These are phyloP conservation scores for Drosophila gunungcola DNA, from an alignment of 1,140 invertebrate species.

Conservation along the genomic window DNA sequence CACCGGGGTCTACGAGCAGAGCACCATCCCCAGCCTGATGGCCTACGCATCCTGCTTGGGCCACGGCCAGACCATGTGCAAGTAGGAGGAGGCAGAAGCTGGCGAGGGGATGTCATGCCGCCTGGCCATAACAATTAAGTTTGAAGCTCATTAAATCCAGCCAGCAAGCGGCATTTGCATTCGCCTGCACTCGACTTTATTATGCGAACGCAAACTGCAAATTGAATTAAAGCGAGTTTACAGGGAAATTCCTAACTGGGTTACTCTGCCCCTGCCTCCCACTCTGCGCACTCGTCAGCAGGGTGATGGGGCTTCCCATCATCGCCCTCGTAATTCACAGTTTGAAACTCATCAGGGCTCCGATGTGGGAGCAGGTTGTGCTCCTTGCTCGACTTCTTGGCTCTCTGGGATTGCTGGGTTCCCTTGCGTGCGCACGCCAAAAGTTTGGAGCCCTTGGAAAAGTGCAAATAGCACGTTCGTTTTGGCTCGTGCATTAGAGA, in stretches of 20 bases:
- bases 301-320: slow-evolving; percentile 21
- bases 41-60: slow-evolving; percentile 88
- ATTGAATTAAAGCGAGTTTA: slow-evolving; percentile 76
- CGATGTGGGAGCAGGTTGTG: slow-evolving; percentile 31
- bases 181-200: slow-evolving; percentile 59
- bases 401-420: neutral
- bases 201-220: slow-evolving; percentile 67
- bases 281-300: slow-evolving; percentile 1
- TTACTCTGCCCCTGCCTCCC: slow-evolving; percentile 26
- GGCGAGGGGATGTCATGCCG: slow-evolving; percentile 40
- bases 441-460: slow-evolving; percentile 28
- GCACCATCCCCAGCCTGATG: slow-evolving; percentile 90
- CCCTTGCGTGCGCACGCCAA: slow-evolving; percentile 42
- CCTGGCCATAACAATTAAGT: slow-evolving; percentile 66
- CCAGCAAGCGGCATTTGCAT: slow-evolving; percentile 58
- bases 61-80: slow-evolving; percentile 71
- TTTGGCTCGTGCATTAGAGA: slow-evolving; percentile 34
- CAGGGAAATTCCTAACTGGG: slow-evolving; percentile 36
- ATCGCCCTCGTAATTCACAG: slow-evolving; percentile 43
- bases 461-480: slow-evolving; percentile 44
- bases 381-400: slow-evolving; percentile 24
- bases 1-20: slow-evolving; percentile 91
- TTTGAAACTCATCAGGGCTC: slow-evolving; percentile 64
- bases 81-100: neutral
- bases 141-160: slow-evolving; percentile 69